Conservation (phyloP, 2,797 vertebrate species). For the Astyanax mexicanus region DNA sequence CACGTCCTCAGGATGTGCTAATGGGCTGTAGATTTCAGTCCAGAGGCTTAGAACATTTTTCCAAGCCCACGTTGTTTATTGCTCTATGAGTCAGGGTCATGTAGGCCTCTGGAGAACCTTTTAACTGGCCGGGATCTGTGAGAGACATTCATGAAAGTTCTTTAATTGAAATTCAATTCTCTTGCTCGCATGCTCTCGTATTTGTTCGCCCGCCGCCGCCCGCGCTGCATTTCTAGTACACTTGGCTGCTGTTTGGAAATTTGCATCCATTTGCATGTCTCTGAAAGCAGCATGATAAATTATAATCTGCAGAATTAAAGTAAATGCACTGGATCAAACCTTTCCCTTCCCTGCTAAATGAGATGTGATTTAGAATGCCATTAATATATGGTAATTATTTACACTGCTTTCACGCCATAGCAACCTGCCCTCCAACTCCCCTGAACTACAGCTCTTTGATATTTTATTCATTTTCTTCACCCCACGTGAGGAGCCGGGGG, state of each 20-base stretch:
- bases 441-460: conserved; percentile 9
- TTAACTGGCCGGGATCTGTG: too few relatives aligned
- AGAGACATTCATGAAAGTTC: too few relatives aligned
- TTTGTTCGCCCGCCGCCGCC: not conserved
- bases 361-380: conserved; percentile 47
- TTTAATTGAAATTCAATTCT: too few relatives aligned
- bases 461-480: conserved; percentile 39
- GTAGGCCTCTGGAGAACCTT: too few relatives aligned
- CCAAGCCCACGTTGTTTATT: too few relatives aligned
- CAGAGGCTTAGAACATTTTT: too few relatives aligned
- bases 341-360: conserved; percentile 41
- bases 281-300: conserved; percentile 41
- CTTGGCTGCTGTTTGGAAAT: conserved; percentile 24
- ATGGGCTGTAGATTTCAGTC: too few relatives aligned
- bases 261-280: conserved; percentile 55
- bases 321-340: conserved; percentile 40
- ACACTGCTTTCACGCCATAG: conserved; percentile 15
- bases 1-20: too few relatives aligned
- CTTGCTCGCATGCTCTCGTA: not conserved
- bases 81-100: too few relatives aligned
- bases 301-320: conserved; percentile 42
- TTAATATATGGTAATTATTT: conserved; percentile 48
- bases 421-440: not conserved
- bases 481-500: not conserved
- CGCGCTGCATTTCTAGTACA: conserved; percentile 16